Conservation (phyloP, 2,888 invertebrate species). For the Bedellia somnulentella region DNA sequence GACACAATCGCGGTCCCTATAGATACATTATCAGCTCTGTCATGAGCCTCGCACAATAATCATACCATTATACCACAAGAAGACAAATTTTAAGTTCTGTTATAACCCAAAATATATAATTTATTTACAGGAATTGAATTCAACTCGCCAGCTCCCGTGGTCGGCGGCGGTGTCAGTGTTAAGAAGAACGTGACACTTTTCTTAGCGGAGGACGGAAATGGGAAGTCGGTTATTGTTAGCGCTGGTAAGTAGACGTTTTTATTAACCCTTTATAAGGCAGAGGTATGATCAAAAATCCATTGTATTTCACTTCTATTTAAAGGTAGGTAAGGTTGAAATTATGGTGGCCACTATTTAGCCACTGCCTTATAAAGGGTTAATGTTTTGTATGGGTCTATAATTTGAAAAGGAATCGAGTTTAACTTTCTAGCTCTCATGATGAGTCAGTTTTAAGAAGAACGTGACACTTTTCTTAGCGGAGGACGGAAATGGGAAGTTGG, state of each 20-base stretch:
- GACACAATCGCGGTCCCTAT: no score
- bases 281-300: no score
- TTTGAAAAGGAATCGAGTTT: constrained; percentile 56
- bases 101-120: constrained; percentile 5
- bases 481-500: constrained; percentile 52
- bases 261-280: no score
- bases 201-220: constrained; percentile 51
- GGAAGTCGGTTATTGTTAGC: constrained; percentile 52
- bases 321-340: no score
- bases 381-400: no score
- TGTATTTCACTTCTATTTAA: no score
- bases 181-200: constrained; percentile 47
- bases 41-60: no score
- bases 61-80: no score
- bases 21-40: no score
- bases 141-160: constrained; percentile 37
- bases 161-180: constrained; percentile 29
- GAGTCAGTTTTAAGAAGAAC: constrained; percentile 38
- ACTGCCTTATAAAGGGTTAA: no score
- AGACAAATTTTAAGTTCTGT: no score
- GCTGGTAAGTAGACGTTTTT: constrained; percentile 32
- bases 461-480: constrained; percentile 48
- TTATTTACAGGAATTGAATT: constrained; percentile 41
- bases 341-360: no score
- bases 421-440: constrained; percentile 38